Base-by-base conservation (phyloP, 2,797 vertebrate species). In the Acropternis orthonyx region DNA sequence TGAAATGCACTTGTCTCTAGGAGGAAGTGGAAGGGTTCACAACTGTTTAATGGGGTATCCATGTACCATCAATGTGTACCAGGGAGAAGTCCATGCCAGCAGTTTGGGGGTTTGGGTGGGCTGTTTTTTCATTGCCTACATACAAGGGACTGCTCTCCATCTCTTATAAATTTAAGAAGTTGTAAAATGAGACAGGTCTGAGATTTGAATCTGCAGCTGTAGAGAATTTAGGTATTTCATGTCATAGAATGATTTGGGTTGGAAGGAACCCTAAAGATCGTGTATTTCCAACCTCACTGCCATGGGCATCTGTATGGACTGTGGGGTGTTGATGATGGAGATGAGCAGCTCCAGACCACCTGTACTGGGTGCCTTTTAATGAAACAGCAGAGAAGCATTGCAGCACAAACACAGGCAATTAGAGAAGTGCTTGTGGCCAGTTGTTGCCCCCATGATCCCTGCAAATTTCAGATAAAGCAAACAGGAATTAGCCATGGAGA, bases 61-160 rank as follows among this genome's bases (percentile, higher is more conserved):
- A 1, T 26, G 10, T 4, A 3, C 27, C 26, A 7, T 28, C 27
- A 30, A 8, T 48, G 22, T 37, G 32, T 68, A 34, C 27, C 48
- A 75, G 48, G 36, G 44, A n/a, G 58, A 91, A 83, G 4, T 30
- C 14, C 9, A 0, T 56, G n/a, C 18, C 41, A 80, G n/a, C 27
- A 68, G 17, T 58, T 69, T 6, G n/a, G 13, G 12, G 2, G 51
- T 54, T 54, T 54, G 18, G 30, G 28, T 20, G 51, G 20, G 12
- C 2, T 3, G 2, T 0, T 15, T 39, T 41, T 82, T 52, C 20
- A 15, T 23, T 59, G 14, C 37, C 27, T 62, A 1, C 20, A 1
- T 51, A 6, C 2, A 61, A 48, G 10, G 15, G 21, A 69, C 30
- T 90, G 20, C 12, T 79, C 49, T n/a, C 9, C 34, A 11, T 44